These are phyloP conservation scores for Melanogrammus aeglefinus DNA, from an alignment of 2,797 vertebrate species.

Conservation along the genomic window DNA sequence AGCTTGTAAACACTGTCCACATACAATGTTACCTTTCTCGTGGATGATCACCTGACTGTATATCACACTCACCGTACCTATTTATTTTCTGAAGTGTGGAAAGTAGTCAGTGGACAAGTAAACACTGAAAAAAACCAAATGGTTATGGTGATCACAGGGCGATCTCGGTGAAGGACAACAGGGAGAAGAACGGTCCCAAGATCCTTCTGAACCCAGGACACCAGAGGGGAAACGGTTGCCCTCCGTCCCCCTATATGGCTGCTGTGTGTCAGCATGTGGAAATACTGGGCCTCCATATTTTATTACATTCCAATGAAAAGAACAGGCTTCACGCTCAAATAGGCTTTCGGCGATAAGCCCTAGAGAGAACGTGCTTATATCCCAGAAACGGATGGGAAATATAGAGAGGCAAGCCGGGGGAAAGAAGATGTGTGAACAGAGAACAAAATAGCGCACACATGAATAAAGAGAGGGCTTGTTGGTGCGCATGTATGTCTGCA, in stretches of 20 bases:
- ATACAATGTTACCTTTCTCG: background rate
- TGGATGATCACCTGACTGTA: background rate
- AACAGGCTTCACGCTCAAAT: slow-evolving; percentile 44
- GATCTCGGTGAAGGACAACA: background rate
- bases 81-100: no score
- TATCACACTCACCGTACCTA: background rate
- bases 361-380: slow-evolving; percentile 48
- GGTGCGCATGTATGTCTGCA: background rate
- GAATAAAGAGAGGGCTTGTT: background rate
- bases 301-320: slow-evolving; percentile 54
- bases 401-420: background rate
- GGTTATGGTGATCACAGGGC: no score
- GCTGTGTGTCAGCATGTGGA: slow-evolving; percentile 21
- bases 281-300: slow-evolving; percentile 40
- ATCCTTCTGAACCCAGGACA: background rate
- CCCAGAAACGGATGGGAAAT: slow-evolving; percentile 13
- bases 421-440: slow-evolving; percentile 14
- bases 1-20: background rate
- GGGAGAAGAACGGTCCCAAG: background rate
- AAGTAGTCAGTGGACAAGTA: no score
- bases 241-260: background rate
- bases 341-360: slow-evolving; percentile 44
- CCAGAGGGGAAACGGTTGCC: no score
- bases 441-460: background rate
- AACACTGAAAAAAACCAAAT: background rate